Evolutionary conservation across 2,888 invertebrate genomes (phyloP).

Genomic region (Phasia obesa): DNA sequence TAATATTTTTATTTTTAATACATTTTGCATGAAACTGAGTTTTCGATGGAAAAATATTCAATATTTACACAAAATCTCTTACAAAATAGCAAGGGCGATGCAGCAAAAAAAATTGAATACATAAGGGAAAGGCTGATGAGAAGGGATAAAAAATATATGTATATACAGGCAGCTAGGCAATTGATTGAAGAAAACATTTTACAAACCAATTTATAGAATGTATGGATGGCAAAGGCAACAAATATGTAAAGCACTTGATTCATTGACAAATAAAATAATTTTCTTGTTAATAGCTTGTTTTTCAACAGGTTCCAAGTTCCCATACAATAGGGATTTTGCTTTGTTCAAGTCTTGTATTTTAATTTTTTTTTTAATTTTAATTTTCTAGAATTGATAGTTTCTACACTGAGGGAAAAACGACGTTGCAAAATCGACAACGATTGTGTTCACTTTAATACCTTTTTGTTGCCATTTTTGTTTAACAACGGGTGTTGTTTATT

Average conservation of each 20-base stretch:
- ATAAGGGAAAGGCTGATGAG: background rate
- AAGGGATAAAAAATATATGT: background rate
- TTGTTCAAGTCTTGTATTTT: too few species aligned
- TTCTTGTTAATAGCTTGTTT: background rate
- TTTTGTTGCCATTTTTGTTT: too few species aligned
- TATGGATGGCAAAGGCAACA: background rate
- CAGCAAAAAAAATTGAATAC: background rate
- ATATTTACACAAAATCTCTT: slow-evolving; percentile 30
- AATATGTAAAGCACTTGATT: background rate
- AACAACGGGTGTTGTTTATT: too few species aligned
- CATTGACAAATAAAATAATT: background rate
- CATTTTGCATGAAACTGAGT: slow-evolving; percentile 30
- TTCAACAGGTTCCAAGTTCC: too few species aligned
- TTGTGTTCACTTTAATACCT: too few species aligned
- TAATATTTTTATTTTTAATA: slow-evolving; percentile 16
- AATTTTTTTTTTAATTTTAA: too few species aligned
- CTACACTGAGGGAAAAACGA: too few species aligned
- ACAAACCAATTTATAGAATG: slow-evolving; percentile 17
- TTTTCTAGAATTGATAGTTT: too few species aligned
- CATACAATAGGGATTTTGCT: too few species aligned
- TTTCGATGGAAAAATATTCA: slow-evolving; percentile 10
- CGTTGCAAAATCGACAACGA: too few species aligned
- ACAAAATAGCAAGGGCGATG: slow-evolving; percentile 1
- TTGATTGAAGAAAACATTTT: slow-evolving; percentile 19
- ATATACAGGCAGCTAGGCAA: slow-evolving; percentile 8